A percentile compares a stretch with the other conserved stretches of the same genome.
These are phyloP conservation scores for Drosophila nikananu DNA, from an alignment of 1,140 invertebrate species.

Conservation along the genomic window DNA sequence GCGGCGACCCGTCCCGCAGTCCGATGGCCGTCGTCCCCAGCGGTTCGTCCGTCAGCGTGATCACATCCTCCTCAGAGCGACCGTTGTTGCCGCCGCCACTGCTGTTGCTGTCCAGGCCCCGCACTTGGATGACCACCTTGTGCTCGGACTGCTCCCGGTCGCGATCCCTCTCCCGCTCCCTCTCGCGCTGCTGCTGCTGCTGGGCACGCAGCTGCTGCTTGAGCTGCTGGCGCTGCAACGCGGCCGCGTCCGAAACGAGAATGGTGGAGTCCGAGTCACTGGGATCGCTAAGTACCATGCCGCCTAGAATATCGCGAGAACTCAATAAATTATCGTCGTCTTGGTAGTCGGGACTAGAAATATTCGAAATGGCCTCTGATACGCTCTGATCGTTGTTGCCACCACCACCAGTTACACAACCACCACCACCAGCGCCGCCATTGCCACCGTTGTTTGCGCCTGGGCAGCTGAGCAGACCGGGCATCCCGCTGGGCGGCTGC, in stretches of 20 bases:
- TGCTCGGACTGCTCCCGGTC: conserved; percentile 87
- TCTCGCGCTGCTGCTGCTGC: conserved; percentile 84
- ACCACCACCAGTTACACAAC: conserved; percentile 47
- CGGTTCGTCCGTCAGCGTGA: conserved; percentile 78
- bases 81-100: conserved; percentile 86
- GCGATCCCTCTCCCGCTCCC: conserved; percentile 62
- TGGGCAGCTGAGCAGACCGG: conserved; percentile 68
- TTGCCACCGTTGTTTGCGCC: conserved; percentile 40
- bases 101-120: conserved; percentile 86
- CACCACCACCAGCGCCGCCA: conserved; percentile 48
- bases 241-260: conserved; percentile 90
- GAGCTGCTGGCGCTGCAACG: conserved; percentile 86
- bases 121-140: conserved; percentile 94
- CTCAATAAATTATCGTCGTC: conserved; percentile 88
- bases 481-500: conserved; percentile 56
- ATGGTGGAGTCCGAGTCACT: conserved; percentile 94
- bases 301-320: conserved; percentile 86
- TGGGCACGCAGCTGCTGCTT: conserved; percentile 82
- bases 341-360: conserved; percentile 94
- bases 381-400: conserved; percentile 88
- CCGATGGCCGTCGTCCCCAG: conserved; percentile 37
- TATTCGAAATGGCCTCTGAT: conserved; percentile 93
- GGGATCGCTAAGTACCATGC: conserved; percentile 94
- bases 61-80: conserved; percentile 86
- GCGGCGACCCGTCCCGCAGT: conserved; percentile 87